phyloP scores from a whole-genome alignment of 2,888 invertebrate species.

The Tetragonula carbonaria region DNA sequence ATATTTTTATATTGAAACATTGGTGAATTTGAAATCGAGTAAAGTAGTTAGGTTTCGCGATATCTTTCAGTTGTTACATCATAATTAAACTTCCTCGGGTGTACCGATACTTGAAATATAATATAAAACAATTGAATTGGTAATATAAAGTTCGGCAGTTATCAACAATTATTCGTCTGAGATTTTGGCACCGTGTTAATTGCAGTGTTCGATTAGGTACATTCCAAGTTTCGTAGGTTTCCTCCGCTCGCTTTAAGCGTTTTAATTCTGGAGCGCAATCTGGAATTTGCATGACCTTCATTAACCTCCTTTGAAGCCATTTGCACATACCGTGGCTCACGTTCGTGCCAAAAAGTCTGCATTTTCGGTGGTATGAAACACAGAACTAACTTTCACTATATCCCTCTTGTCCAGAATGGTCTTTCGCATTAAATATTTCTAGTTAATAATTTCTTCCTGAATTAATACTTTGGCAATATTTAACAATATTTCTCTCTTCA shows the following conservation, averaged over 20 bases:
- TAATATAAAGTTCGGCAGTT: background rate
- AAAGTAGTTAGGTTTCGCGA: background rate
- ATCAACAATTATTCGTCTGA: background rate
- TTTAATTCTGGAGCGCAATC: constrained; percentile 25
- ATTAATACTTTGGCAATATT: background rate
- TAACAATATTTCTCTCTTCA: no score
- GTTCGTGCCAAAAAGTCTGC: background rate
- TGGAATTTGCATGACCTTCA: constrained; percentile 35
- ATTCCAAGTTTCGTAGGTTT: background rate
- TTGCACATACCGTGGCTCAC: constrained; percentile 3
- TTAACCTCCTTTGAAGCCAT: constrained; percentile 26
- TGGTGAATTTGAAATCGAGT: background rate
- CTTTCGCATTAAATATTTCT: background rate
- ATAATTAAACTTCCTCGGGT: background rate
- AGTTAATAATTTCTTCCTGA: background rate
- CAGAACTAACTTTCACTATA: background rate
- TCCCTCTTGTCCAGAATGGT: background rate
- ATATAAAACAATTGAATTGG: no score
- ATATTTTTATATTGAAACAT: background rate
- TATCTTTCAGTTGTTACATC: background rate
- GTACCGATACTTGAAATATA: no score
- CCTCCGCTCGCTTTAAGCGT: background rate
- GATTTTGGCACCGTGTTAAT: background rate
- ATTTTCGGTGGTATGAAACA: background rate
- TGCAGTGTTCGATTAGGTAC: background rate